A percentile compares a stretch with the other conserved stretches of the same genome.
These are phyloP conservation scores for Stenolophus ochropezus DNA, from an alignment of 2,888 invertebrate genomes.

Conservation along the genomic window DNA sequence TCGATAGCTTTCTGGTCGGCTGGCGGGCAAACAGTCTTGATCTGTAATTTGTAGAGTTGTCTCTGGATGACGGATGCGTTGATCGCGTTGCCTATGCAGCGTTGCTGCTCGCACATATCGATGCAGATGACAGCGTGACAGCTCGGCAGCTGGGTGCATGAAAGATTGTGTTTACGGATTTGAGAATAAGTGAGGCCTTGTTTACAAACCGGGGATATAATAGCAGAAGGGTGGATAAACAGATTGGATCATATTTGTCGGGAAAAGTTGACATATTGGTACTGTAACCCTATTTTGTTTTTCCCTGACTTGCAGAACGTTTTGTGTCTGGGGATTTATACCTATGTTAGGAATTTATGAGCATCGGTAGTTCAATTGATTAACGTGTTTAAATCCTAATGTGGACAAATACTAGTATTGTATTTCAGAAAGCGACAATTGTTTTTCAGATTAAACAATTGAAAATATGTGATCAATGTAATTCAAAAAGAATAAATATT, in stretches of 20 bases:
- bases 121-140: neutral
- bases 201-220: neutral
- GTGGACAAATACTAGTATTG: no score
- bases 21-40: constrained; percentile 20
- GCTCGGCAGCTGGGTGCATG: neutral
- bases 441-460: no score
- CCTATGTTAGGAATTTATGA: no score
- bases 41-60: constrained; percentile 39
- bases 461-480: no score
- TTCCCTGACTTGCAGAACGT: neutral
- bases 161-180: neutral
- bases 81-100: neutral
- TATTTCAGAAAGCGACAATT: no score
- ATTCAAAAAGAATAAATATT: no score
- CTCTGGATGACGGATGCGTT: constrained; percentile 10
- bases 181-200: neutral
- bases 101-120: neutral
- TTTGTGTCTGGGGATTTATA: neutral
- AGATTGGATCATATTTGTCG: neutral
- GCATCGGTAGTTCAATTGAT: no score
- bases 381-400: no score
- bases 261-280: neutral
- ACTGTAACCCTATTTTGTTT: neutral
- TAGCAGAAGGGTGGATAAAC: neutral
- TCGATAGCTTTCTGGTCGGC: constrained; percentile 27